Evolutionary conservation across 2,888 invertebrate genomes (phyloP), one percentile per base, ranked within the genome.

Genomic region (Caenorhabditis sinica): DNA sequence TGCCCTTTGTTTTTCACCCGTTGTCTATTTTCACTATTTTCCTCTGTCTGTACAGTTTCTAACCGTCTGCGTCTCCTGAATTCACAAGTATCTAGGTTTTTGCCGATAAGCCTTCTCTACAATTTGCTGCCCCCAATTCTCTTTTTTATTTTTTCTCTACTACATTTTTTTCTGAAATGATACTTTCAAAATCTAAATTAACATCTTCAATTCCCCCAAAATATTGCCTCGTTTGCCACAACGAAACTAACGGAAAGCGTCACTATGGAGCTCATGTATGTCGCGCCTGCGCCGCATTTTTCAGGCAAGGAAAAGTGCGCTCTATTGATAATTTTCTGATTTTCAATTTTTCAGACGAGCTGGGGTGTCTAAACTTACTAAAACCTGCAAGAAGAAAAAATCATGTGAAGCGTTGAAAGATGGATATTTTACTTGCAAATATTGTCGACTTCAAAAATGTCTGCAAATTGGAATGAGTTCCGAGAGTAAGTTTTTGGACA

Each of bases 381-480:
- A 69, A 53, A 23, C 9, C 0, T 69, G 51, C 33, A 36, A 23
- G 15, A 20, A 51, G 15, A 53, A 53, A n/a, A 23, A 36, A 49
- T n/a, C 9, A 8, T 84, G 84, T 40, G 53, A 45, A 8, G 65
- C 75, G n/a, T 51, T 65, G n/a, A 81, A 81, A 69, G 75, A 79
- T 33, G 77, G 71, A 30, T 71, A 65, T 36, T 77, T 76, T 49
- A 43, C 53, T 13, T 84, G 84, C 51, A 61, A 81, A 53, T 65
- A 65, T 23, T 84, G 84, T 23, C 45, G 84, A 33, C 66, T 75
- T n/a, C 69, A 81, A 4, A 84, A 81, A 33, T 84, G 84, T 45
- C 36, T 84, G 6, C n/a, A n/a, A 11, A 66, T 81, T 23, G 84
- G 84, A 33, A 84, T 84, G 84, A 84, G 72, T 11, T 33, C 58